Evolutionary conservation across 2,113 vertebrate genomes (phyloP), one percentile per base, ranked within the genome.

Genomic region (Nothobranchius furzeri): DNA sequence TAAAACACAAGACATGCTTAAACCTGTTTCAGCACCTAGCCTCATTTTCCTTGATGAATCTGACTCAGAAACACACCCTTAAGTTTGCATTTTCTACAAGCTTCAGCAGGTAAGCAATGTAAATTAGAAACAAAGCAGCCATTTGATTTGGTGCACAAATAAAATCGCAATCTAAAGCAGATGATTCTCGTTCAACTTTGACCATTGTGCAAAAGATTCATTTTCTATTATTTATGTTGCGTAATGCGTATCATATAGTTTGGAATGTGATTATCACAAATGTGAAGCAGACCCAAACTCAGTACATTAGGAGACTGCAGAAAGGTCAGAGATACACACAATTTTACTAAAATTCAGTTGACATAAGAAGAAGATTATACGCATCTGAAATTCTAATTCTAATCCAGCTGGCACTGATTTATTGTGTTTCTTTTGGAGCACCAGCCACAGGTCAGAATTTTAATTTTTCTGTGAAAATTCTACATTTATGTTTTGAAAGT

Each of bases 171-270:
- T 87, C 66, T 52, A 17, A 50, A 25, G 79, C 80, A 77, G 57
- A 79, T 90, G 77, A 88, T 90, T 90, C 85, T 85, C 89, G 58
- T 71, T 76, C 72, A 73, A 58, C 46, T 62, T 62, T 35, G 62
- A 70, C 75, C 20, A 11, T 63, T 65, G 71, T 73, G 52, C 72
- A 20, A 66, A 70, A 73, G 30, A 30, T 30, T 30, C 30, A 30
- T 30, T 30, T 30, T 30, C 30, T 30, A 30, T 30, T 3, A 47
- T 46, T 12, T 37, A 54, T 9, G 50, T 6, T 62, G 64, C 66
- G 53, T 57, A 52, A 56, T n/a, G 47, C 6, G 54, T 60, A 69
- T 51, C 25, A 61, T 45, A 70, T 67, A 30, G 50, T 56, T 67
- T 54, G 42, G 36, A 25, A 55, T 64, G 53, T 71, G 5, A 63